Conservation (phyloP, 2,888 invertebrate species). For the Phalera bucephala region DNA sequence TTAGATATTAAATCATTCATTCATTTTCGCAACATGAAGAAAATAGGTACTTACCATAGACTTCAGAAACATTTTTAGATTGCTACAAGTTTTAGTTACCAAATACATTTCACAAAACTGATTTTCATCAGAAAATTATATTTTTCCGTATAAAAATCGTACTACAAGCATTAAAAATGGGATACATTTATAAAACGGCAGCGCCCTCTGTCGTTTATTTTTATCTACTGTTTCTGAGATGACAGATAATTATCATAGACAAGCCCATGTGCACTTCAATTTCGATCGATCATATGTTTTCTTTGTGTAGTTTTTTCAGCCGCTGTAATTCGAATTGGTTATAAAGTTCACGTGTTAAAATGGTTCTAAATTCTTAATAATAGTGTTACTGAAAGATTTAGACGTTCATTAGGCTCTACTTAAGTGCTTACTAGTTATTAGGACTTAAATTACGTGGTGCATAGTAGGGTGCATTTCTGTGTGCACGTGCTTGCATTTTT, state of each 20-base stretch:
- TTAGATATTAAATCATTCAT: no score
- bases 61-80: no score
- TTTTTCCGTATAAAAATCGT: no score
- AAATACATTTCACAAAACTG: neutral
- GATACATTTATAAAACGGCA: neutral
- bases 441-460: conserved; percentile 45
- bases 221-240: conserved; percentile 31
- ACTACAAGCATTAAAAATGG: no score
- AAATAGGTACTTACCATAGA: no score
- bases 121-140: neutral
- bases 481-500: conserved; percentile 81
- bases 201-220: conserved; percentile 10
- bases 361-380: conserved; percentile 24
- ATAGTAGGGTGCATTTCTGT: conserved; percentile 59
- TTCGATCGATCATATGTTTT: conserved; percentile 83
- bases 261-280: conserved; percentile 78
- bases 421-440: conserved; percentile 22
- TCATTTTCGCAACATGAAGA: no score
- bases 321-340: conserved; percentile 79
- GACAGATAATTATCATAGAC: conserved; percentile 64
- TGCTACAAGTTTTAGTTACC: no score
- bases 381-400: conserved; percentile 23
- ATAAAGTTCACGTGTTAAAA: conserved; percentile 53
- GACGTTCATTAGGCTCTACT: conserved; percentile 11
- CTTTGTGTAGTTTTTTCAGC: conserved; percentile 82